These are phyloP conservation scores for Ellobium chinense DNA, from an alignment of 2,888 invertebrate species.

Conservation along the genomic window DNA sequence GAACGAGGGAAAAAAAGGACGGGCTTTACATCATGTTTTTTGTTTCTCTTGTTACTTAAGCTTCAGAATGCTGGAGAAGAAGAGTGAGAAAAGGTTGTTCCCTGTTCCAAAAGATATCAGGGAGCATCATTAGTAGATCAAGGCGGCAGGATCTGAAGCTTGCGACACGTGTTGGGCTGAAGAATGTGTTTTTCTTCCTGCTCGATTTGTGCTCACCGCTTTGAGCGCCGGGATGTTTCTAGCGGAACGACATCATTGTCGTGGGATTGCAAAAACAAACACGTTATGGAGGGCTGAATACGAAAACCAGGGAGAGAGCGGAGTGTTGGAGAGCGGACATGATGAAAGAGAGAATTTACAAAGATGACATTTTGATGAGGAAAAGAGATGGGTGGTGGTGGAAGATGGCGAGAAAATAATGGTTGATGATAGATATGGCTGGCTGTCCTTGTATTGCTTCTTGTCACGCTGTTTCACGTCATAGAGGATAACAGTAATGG, in stretches of 20 bases:
- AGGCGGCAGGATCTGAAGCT: slow-evolving; percentile 18
- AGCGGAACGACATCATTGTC: slow-evolving; percentile 30
- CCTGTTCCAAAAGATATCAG: neutral
- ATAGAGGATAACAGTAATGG: no score
- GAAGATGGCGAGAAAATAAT: neutral
- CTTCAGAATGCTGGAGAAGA: neutral
- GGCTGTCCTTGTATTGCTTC: no score
- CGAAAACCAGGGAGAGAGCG: neutral
- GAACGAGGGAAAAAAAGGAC: no score
- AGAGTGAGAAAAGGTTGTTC: neutral
- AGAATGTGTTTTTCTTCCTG: slow-evolving; percentile 24
- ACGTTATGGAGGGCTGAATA: neutral
- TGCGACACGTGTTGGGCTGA: slow-evolving; percentile 21
- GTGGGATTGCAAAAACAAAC: slow-evolving; percentile 36
- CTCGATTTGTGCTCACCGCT: slow-evolving; percentile 23
- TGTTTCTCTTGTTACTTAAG: no score
- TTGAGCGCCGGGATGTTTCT: slow-evolving; percentile 14
- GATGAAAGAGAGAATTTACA: neutral
- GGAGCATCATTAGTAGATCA: slow-evolving; percentile 16
- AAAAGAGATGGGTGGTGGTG: neutral
- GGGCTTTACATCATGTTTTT: no score
- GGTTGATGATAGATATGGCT: neutral
- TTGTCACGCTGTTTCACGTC: no score
- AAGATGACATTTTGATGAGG: neutral
- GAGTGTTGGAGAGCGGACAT: no score